Base-by-base conservation (phyloP, 2,113 vertebrate genomes). In the Hipposideros armiger region DNA sequence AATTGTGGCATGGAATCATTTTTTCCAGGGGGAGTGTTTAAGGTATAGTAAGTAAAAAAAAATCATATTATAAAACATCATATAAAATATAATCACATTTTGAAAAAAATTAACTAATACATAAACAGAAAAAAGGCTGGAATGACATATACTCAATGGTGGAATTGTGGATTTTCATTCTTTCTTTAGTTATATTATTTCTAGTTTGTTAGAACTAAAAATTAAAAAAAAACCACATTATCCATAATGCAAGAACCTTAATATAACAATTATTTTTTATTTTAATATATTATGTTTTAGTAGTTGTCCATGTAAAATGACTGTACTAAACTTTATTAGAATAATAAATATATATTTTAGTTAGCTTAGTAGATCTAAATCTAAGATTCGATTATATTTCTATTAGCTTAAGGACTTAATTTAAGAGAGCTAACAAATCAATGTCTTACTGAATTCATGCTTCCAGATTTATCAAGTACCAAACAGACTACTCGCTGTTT, bases 381-480 rank as follows among this genome's bases (percentile, higher is more conserved):
- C 20, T 82, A 82, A 94, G 66, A 76, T 81, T 64, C 91, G 93
- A 52, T 84, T 88, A 47, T 82, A 67, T 74, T 90, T 87, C 22
- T 42, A 14, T 70, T 88, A 82, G 36, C n/a, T 88, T 78, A 95
- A 83, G 76, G 56, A 64, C 8, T 88, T 82, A 95, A 91, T 86
- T 94, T 87, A 81, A 50, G 67, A 74, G 14, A 40, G 20, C 10
- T 77, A 76, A 50, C 62, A 88, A 60, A 90, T 67, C 32, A 11
- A 28, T 62, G n/a, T 90, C 98, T 97, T 98, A 99, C 98, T 10
- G 0, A 1, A 7, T 0, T 0, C 98, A 99, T 99, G 90, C 98
- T 99, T 93, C 96, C 97, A 76, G 98, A 99, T 86, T 98, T 96
- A 97, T 99, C 98, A 82, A 99, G 97, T 42, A 99, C 97, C 47